Conservation (phyloP, 1,140 invertebrate species). For the Drosophila suzukii region DNA sequence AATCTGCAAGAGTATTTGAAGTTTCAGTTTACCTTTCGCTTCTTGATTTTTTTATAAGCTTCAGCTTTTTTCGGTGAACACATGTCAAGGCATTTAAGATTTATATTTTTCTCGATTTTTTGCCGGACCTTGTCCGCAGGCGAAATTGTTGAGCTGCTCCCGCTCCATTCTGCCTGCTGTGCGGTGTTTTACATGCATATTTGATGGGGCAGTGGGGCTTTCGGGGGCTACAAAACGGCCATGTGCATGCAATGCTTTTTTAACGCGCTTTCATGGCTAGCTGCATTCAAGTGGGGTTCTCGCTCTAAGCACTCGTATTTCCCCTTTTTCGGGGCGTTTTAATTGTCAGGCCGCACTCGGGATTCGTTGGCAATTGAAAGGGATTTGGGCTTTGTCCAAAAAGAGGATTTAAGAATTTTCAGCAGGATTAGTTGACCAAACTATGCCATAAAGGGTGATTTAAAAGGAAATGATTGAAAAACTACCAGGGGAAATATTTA, state of each 20-base stretch:
- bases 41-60: conserved; percentile 42
- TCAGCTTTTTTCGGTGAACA: conserved; percentile 62
- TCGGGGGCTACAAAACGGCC: conserved; percentile 19
- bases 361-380: conserved; percentile 59
- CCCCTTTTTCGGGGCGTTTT: conserved; percentile 32
- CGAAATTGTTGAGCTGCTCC: conserved; percentile 45
- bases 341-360: conserved; percentile 56
- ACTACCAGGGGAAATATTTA: not conserved
- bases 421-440: conserved; percentile 23
- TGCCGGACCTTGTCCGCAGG: conserved; percentile 18
- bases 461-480: not conserved
- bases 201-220: conserved; percentile 35
- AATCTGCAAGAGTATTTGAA: conserved; percentile 23
- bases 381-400: conserved; percentile 43
- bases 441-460: not conserved
- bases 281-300: conserved; percentile 53
- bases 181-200: conserved; percentile 53
- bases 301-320: not conserved
- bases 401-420: conserved; percentile 46
- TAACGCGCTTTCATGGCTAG: conserved; percentile 70
- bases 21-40: conserved; percentile 6
- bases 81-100: conserved; percentile 80
- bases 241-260: conserved; percentile 62
- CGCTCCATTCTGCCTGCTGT: conserved; percentile 24
- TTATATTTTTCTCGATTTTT: conserved; percentile 47